Percentiles rank a stretch among this genome's conserved stretches.
These are phyloP conservation scores for Prunella strophiata DNA, from an alignment of 2,797 vertebrate genomes.

Conservation along the genomic window DNA sequence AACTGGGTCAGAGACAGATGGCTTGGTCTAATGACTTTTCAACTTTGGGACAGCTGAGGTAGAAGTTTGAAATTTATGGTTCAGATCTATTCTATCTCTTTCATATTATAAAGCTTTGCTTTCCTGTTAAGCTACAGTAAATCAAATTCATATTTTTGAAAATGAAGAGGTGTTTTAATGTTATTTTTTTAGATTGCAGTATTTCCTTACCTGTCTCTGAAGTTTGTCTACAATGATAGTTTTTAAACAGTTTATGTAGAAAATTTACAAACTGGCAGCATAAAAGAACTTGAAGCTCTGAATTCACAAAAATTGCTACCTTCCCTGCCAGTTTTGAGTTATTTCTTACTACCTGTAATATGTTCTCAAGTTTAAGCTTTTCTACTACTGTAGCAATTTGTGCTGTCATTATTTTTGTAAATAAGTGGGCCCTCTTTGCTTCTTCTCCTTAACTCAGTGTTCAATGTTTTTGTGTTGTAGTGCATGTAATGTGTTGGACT, in stretches of 20 bases:
- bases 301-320: neutral
- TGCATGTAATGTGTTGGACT: constrained; percentile 78
- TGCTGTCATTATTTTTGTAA: neutral
- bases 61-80: neutral
- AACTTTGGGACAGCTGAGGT: neutral
- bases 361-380: neutral
- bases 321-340: neutral
- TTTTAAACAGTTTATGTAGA: neutral
- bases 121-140: neutral
- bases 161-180: neutral
- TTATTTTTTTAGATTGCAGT: neutral
- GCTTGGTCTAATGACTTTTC: neutral
- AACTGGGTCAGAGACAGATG: neutral
- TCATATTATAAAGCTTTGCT: neutral
- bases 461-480: constrained; percentile 67
- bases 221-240: neutral
- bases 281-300: neutral
- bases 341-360: neutral
- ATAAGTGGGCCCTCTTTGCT: neutral
- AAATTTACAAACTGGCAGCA: neutral
- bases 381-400: neutral
- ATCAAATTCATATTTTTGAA: neutral
- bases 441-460: neutral
- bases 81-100: neutral
- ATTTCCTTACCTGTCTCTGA: neutral